These are phyloP conservation scores for Tipula vernalis DNA, from an alignment of 2,888 invertebrate genomes.

Conservation along the genomic window DNA sequence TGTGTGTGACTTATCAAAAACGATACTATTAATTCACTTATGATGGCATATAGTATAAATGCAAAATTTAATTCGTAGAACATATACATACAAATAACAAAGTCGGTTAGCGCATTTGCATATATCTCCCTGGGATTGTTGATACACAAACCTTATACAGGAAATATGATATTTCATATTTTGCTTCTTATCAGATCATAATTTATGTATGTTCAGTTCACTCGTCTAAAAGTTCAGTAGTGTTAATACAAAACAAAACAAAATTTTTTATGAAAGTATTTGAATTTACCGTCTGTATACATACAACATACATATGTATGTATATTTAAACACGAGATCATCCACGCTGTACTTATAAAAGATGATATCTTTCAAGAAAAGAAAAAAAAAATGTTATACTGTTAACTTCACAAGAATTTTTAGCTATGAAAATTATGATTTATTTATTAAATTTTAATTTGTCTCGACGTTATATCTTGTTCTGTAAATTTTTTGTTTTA, in stretches of 20 bases:
- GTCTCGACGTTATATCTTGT: slow-evolving; percentile 8
- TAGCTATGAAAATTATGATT: slow-evolving; percentile 9
- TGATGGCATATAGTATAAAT: neutral
- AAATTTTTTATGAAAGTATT: neutral
- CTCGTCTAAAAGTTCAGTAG: neutral
- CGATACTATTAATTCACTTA: neutral
- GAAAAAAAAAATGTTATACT: neutral
- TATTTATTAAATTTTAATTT: slow-evolving; percentile 7
- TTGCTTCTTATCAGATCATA: neutral
- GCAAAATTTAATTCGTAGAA: neutral
- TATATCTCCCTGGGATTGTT: neutral
- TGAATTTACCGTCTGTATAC: no score
- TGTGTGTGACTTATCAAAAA: neutral
- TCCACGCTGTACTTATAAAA: neutral
- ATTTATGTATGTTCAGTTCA: neutral
- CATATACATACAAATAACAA: neutral
- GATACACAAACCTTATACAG: neutral
- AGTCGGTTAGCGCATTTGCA: neutral
- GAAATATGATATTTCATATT: neutral
- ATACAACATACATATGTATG: neutral
- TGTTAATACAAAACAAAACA: neutral
- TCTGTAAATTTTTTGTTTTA: neutral
- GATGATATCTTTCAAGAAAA: neutral
- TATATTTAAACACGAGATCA: neutral
- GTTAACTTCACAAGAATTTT: neutral